phyloP scores from a whole-genome alignment of 1,140 invertebrate species.

The Dinothrombium tinctorium region DNA sequence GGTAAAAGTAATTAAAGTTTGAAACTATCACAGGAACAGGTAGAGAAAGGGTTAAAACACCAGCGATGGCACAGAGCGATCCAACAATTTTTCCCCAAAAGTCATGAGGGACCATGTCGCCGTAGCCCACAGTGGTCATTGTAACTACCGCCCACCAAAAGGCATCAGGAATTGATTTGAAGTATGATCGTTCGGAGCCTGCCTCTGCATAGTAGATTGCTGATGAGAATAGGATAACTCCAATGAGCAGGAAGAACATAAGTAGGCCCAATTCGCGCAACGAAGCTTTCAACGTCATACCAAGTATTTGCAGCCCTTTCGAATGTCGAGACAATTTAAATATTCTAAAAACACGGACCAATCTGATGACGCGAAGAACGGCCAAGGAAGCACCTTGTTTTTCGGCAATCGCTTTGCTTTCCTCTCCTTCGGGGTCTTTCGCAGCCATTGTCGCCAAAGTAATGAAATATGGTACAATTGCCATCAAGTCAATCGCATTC shows the following conservation, averaged over 20 bases:
- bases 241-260: constrained; percentile 99
- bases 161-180: constrained; percentile 88
- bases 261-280: constrained; percentile 97
- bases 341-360: constrained; percentile 94
- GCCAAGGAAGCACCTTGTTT: constrained; percentile 70
- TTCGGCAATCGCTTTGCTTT: neutral
- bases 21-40: constrained; percentile 86
- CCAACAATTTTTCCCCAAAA: constrained; percentile 98
- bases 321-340: constrained; percentile 94
- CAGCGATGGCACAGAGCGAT: constrained; percentile 93
- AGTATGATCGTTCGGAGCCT: constrained; percentile 79
- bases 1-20: constrained; percentile 99
- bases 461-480: constrained; percentile 99
- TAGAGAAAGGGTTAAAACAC: constrained; percentile 90
- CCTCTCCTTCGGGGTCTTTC: constrained; percentile 49
- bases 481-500: constrained; percentile 87
- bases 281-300: constrained; percentile 94
- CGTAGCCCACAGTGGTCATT: constrained; percentile 94
- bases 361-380: constrained; percentile 83
- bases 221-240: constrained; percentile 91
- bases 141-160: constrained; percentile 98
- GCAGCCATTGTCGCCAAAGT: constrained; percentile 89
- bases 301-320: constrained; percentile 88
- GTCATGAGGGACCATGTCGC: constrained; percentile 92
- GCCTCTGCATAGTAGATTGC: constrained; percentile 97